Base-by-base conservation (phyloP, 2,797 vertebrate genomes). In the Arrhamphus sclerolepis region DNA sequence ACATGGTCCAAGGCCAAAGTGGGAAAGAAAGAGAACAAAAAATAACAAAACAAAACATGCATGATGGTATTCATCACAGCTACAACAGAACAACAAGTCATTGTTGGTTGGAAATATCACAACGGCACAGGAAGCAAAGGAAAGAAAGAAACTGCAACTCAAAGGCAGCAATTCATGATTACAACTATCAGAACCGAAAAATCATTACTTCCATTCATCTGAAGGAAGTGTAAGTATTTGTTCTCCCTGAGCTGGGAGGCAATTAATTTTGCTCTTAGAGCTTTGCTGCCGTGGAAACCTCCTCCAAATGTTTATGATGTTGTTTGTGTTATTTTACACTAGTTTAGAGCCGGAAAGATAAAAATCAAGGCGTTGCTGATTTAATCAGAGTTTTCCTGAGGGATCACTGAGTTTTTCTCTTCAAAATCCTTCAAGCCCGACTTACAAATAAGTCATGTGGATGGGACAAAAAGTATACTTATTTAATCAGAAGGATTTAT, bases 281-380 rank as follows among this genome's bases (percentile, higher is more conserved):
- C 31, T 18, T 21, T 24, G 46, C 68, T 56, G 58, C 66, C 10
- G 19, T 13, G 19, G 17, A 26, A 50, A 70, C 76, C 56, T 72
- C 34, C 8, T 20, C 40, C 18, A 57, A 43, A 65, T 62, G 31
- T 76, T 67, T 10, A 46, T 26, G 40, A 31, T 26, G 38, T 19
- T 18, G 44, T 59, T 48, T 5, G 11, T 54, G 44, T 72, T 50
- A 71, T 60, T 43, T 46, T 70, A 66, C 21, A 55, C 66, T 67
- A 48, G 75, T 75, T 77, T 66, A 56, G 29, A 3, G 10, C 21
- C 20, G 6, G 40, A 47, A 8, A 10, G 47, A 75, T 80, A 2
- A 54, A n/a, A 59, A 81, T 65, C 58, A 1, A 39, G 46, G 9
- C 26, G 48, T 46, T 1, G 49, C 61, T 56, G 70, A 62, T 74